Conservation (phyloP, 2,113 vertebrate species). For the Philantomba maxwellii region DNA sequence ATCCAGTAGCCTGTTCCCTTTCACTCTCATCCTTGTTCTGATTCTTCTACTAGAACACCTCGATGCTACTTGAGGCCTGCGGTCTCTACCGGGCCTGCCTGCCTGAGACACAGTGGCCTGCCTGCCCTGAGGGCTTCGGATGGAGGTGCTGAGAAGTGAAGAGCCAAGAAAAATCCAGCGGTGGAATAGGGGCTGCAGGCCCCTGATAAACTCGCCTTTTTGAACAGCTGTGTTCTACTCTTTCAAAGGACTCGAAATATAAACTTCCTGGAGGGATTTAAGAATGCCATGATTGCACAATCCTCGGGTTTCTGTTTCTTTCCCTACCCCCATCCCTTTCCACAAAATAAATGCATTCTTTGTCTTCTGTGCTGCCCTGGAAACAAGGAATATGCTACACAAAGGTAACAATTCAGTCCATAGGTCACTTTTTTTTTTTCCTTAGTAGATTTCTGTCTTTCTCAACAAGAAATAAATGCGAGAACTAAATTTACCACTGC, state of each 20-base stretch:
- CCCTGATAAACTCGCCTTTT: background rate
- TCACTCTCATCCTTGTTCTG: conserved; percentile 44
- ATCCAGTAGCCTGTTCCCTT: conserved; percentile 31
- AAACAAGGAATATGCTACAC: conserved; percentile 36
- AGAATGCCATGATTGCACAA: conserved; percentile 49
- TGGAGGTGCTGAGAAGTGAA: background rate
- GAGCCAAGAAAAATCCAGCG: background rate
- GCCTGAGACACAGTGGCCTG: background rate
- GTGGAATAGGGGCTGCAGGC: background rate
- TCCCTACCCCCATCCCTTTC: conserved; percentile 34
- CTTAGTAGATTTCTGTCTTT: conserved; percentile 33
- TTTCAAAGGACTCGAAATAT: conserved; percentile 30
- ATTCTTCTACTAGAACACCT: conserved; percentile 55
- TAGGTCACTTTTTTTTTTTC: background rate
- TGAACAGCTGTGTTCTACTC: background rate
- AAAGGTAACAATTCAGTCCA: conserved; percentile 66
- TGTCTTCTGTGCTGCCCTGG: conserved; percentile 46
- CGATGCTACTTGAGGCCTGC: background rate
- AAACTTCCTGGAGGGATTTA: conserved; percentile 60
- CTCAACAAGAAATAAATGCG: background rate
- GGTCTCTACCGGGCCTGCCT: background rate
- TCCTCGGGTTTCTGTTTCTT: conserved; percentile 46
- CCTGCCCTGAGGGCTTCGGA: background rate
- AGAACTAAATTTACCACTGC: background rate
- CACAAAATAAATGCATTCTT: conserved; percentile 63